Evolutionary conservation across 2,888 invertebrate species (phyloP), one percentile per base, ranked within the genome.

Genomic region (Eledona agricola): DNA sequence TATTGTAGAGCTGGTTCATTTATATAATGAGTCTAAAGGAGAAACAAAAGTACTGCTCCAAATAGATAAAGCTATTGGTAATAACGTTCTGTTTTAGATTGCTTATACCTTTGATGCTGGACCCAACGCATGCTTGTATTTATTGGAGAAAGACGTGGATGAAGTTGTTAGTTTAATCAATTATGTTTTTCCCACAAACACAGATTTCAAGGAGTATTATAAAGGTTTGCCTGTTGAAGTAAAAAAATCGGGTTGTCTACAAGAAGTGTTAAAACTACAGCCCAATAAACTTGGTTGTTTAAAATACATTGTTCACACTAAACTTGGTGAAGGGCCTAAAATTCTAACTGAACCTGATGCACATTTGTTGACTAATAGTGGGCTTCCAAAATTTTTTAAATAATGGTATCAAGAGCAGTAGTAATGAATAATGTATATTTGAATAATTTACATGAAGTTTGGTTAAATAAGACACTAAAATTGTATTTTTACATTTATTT

Each of bases 31-130:
- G 26, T 74, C 80, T 13, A 80, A 78, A 66, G 84, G 85, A n/a
- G 73, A 78, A 55, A 74, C 78, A 9, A 88, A 85, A 77, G 89
- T 85, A 72, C 6, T 35, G 2, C 4, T 7, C 7, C 10, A 31
- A 11, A 29, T 4, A 10, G n/a, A 29, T 5, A 3, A 4, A 29
- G 5, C 5, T 34, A 7, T 34, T n/a, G n/a, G 6, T 1, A 34
- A n/a, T 34, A 2, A 19, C n/a, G 3, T 22, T 26, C 5, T 17
- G 23, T 73, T 74, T 37, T 66, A 86, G 85, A 83, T 93, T 3
- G 95, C 96, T 0, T 99, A 99, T 73, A 97, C 98, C 7, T 99
- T 94, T 80, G 99, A 99, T 82, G 99, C 99, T 43, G 99, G 99
- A 2, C 92, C 97, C 34, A 99, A 99, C 80, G 94, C 94, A 2